Conservation (phyloP, 2,888 invertebrate genomes). For the Hirtodrosophila confusa region DNA sequence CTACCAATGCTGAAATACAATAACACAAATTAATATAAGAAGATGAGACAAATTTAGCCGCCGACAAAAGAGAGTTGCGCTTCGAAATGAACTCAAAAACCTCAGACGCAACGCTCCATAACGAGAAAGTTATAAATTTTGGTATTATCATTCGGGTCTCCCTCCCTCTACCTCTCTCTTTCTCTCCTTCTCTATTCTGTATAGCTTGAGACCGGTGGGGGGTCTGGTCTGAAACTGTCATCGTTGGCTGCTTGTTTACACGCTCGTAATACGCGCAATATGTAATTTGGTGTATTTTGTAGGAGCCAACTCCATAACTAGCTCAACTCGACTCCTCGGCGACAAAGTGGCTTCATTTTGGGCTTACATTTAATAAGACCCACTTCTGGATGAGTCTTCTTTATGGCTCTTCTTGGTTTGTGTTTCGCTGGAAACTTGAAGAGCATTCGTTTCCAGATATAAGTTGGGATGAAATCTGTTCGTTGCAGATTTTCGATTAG, state of each 20-base stretch:
- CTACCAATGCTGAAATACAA: conserved; percentile 69
- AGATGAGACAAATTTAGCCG: conserved; percentile 80
- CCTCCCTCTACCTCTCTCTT: too few species aligned
- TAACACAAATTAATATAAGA: conserved; percentile 80
- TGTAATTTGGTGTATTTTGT: conserved; percentile 46
- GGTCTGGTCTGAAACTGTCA: conserved; percentile 59
- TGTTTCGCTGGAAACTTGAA: too few species aligned
- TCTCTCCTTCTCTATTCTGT: not conserved
- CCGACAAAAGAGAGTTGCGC: conserved; percentile 72
- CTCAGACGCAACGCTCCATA: conserved; percentile 56
- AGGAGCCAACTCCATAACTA: not conserved
- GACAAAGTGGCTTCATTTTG: too few species aligned
- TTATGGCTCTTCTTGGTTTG: not conserved
- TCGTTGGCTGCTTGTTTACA: conserved; percentile 76
- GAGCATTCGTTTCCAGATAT: too few species aligned
- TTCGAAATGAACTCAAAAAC: conserved; percentile 16
- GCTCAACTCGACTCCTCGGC: not conserved
- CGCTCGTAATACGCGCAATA: conserved; percentile 62
- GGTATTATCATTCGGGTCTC: conserved; percentile 67
- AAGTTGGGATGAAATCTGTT: too few species aligned
- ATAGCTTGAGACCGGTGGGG: conserved; percentile 49
- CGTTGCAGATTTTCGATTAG: too few species aligned
- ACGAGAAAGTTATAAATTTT: conserved; percentile 82
- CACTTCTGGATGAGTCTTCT: conserved; percentile 16
- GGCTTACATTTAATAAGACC: not conserved